These are phyloP conservation scores for Trigoniulus corallinus DNA, from an alignment of 1,140 invertebrate genomes.

Conservation along the genomic window DNA sequence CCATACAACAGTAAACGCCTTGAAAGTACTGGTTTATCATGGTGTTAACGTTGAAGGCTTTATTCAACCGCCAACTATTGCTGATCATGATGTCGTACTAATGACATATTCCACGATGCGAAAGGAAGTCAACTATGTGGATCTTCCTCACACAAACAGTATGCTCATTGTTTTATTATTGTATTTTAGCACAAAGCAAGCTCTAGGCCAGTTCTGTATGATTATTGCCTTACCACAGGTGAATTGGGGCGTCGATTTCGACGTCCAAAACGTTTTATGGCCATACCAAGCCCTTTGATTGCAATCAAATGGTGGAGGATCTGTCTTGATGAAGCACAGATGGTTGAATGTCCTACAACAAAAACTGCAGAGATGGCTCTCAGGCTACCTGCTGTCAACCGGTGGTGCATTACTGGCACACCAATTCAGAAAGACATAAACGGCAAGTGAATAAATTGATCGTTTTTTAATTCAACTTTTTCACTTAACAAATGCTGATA, in stretches of 20 bases:
- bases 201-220: neutral
- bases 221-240: neutral
- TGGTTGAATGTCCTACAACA: constrained; percentile 46
- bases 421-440: constrained; percentile 44
- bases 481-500: neutral
- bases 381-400: constrained; percentile 36
- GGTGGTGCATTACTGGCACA: constrained; percentile 65
- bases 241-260: constrained; percentile 28
- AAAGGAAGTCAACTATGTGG: constrained; percentile 40
- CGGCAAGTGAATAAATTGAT: constrained; percentile 25
- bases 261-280: constrained; percentile 39
- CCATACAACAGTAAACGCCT: constrained; percentile 35
- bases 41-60: constrained; percentile 35
- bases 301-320: constrained; percentile 58
- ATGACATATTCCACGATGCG: constrained; percentile 49
- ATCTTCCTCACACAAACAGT: constrained; percentile 27
- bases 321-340: constrained; percentile 67
- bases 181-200: neutral
- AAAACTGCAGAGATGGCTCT: constrained; percentile 44
- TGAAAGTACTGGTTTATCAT: constrained; percentile 40
- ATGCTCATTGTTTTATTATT: too few species aligned
- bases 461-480: constrained; percentile 8
- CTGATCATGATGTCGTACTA: constrained; percentile 51
- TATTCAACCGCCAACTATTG: constrained; percentile 44
- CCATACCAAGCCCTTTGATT: constrained; percentile 39